phyloP scores from a whole-genome alignment of 2,888 invertebrate genomes.

The Folsomia candida region DNA sequence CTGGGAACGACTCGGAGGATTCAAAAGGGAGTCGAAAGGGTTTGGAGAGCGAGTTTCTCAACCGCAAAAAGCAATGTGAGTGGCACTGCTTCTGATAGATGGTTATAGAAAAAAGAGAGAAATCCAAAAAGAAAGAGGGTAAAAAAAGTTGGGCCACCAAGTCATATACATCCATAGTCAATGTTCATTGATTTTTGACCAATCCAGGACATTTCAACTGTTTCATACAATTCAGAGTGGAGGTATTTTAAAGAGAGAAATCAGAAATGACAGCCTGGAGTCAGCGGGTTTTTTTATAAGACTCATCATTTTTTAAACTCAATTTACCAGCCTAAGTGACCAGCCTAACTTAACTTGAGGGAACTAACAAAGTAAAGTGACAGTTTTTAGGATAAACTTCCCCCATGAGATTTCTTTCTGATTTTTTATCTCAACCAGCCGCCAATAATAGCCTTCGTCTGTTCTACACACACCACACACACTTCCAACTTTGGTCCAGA shows the following conservation, averaged over 20 bases:
- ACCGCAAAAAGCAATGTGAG: conserved; percentile 11
- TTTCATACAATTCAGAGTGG: neutral
- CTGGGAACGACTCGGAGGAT: too few relatives aligned
- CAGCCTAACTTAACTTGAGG: conserved; percentile 35
- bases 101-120: neutral
- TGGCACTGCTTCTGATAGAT: neutral
- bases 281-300: conserved; percentile 20
- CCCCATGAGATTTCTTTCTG: conserved; percentile 22
- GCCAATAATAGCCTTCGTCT: conserved; percentile 10
- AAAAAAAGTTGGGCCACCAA: neutral
- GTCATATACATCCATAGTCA: conserved; percentile 11
- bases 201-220: conserved; percentile 15
- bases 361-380: conserved; percentile 22
- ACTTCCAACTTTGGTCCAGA: neutral
- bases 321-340: conserved; percentile 43
- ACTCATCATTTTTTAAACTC: conserved; percentile 46
- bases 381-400: conserved; percentile 28
- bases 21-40: conserved; percentile 6
- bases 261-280: conserved; percentile 27
- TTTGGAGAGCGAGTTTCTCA: neutral
- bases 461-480: too few relatives aligned
- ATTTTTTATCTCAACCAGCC: conserved; percentile 19
- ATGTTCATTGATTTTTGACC: conserved; percentile 31
- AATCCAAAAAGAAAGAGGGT: neutral
- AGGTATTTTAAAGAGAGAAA: conserved; percentile 22